Conservation (phyloP, 2,888 invertebrate species). For the Polydrusus pterygomalis region DNA sequence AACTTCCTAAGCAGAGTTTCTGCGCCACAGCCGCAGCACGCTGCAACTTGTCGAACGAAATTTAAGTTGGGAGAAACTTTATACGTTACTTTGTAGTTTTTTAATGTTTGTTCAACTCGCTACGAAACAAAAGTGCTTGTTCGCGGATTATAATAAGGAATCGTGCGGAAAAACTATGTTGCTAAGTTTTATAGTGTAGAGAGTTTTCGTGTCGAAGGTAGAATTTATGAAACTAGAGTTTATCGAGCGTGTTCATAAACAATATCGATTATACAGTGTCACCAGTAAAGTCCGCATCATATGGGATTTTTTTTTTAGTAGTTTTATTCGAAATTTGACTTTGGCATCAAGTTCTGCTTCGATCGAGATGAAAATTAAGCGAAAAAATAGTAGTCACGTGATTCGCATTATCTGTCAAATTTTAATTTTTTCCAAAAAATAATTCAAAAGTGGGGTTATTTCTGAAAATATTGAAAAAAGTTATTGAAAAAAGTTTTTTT, state of each 20-base stretch:
- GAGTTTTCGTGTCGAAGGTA: background rate
- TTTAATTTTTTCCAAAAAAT: too few species aligned
- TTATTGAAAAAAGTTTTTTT: too few species aligned
- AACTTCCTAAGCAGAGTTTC: conserved; percentile 49
- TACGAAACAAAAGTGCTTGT: conserved; percentile 19
- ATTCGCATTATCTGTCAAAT: too few species aligned
- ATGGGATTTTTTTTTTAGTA: too few species aligned
- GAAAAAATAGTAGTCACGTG: too few species aligned
- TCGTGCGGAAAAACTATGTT: background rate
- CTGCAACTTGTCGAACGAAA: conserved; percentile 50
- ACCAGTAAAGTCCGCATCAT: too few species aligned
- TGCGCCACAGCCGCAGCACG: conserved; percentile 43
- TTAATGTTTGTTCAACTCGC: conserved; percentile 36
- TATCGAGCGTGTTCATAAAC: background rate
- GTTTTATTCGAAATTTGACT: too few species aligned
- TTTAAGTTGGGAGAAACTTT: conserved; percentile 47
- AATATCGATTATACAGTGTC: too few species aligned
- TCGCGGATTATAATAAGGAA: conserved; percentile 21
- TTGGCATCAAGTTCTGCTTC: too few species aligned
- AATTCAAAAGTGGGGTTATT: too few species aligned
- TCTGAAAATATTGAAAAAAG: too few species aligned
- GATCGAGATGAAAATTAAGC: too few species aligned
- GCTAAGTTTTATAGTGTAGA: background rate
- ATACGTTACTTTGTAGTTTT: conserved; percentile 24
- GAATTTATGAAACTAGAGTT: background rate